A percentile compares a stretch with the other conserved stretches of the same genome.
These are phyloP conservation scores for Dasypus novemcinctus DNA, from an alignment of 2,113 vertebrate species.

Conservation along the genomic window DNA sequence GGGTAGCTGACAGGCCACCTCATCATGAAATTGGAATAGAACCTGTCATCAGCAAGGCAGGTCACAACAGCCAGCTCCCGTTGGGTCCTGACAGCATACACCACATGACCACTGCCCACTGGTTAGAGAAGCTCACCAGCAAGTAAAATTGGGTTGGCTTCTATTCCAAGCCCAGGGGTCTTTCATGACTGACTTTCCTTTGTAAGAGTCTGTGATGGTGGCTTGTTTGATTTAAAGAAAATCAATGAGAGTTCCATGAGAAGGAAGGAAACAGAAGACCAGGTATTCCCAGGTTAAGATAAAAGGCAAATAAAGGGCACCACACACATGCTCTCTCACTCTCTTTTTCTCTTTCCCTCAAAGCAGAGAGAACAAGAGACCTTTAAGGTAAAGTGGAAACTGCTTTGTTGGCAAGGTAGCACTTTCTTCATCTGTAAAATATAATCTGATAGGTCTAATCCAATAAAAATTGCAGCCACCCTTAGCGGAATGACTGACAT, in stretches of 20 bases:
- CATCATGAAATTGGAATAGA: not conserved
- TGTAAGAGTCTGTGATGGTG: conserved; percentile 40
- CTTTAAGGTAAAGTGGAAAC: conserved; percentile 65
- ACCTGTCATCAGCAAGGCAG: accelerated
- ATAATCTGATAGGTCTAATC: conserved; percentile 68
- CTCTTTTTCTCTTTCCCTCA: conserved; percentile 66
- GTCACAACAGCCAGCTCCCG: not conserved
- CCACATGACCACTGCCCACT: conserved; percentile 19
- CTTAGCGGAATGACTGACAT: not conserved
- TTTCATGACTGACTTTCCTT: conserved; percentile 64
- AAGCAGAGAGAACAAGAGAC: conserved; percentile 68
- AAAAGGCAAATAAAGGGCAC: conserved; percentile 75
- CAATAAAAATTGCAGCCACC: conserved; percentile 25
- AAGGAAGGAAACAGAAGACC: conserved; percentile 49
- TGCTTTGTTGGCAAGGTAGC: conserved; percentile 58
- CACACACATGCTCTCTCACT: not conserved
- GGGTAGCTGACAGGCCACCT: not conserved
- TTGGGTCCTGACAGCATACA: not conserved
- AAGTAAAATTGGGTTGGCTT: conserved; percentile 65
- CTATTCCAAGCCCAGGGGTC: conserved; percentile 69
- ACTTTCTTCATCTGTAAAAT: conserved; percentile 61
- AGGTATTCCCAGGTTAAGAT: conserved; percentile 74
- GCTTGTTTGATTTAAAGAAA: conserved; percentile 69
- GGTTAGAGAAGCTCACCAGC: not conserved
- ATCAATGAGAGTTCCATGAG: conserved; percentile 62